These are phyloP conservation scores for Gyrodactylus bullatarudis DNA, from an alignment of 1,140 invertebrate species.

Conservation along the genomic window DNA sequence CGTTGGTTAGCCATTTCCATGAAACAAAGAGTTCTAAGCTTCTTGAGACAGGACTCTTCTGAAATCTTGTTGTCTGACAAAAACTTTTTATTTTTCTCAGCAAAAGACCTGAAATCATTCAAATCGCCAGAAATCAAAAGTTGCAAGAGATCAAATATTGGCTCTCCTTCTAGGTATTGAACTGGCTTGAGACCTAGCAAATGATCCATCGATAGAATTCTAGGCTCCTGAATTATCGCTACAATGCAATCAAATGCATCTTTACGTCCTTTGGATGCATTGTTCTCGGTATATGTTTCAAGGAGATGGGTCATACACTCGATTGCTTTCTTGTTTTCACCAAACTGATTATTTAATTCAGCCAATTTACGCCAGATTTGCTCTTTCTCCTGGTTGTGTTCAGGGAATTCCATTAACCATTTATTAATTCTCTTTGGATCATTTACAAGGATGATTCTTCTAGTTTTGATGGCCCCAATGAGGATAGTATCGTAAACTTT, in stretches of 20 bases:
- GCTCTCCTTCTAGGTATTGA: conserved; percentile 59
- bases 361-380: not conserved
- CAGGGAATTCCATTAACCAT: not conserved
- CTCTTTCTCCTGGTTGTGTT: not conserved
- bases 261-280: conserved; percentile 68
- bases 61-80: conserved; percentile 44
- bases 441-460: not conserved
- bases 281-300: conserved; percentile 72
- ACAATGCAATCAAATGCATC: conserved; percentile 59
- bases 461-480: not conserved
- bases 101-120: conserved; percentile 52
- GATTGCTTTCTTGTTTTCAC: conserved; percentile 31
- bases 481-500: not conserved
- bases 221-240: conserved; percentile 61
- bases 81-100: conserved; percentile 64
- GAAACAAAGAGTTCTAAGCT: conserved; percentile 72
- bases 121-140: conserved; percentile 79
- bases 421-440: not conserved
- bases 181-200: conserved; percentile 64
- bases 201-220: conserved; percentile 67
- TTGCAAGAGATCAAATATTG: conserved; percentile 66
- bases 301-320: conserved; percentile 82
- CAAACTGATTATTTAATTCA: not conserved
- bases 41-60: conserved; percentile 71
- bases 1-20: conserved; percentile 73